Evolutionary conservation across 1,140 invertebrate genomes (phyloP).

Genomic region (Mycetomoellerius zeteki): DNA sequence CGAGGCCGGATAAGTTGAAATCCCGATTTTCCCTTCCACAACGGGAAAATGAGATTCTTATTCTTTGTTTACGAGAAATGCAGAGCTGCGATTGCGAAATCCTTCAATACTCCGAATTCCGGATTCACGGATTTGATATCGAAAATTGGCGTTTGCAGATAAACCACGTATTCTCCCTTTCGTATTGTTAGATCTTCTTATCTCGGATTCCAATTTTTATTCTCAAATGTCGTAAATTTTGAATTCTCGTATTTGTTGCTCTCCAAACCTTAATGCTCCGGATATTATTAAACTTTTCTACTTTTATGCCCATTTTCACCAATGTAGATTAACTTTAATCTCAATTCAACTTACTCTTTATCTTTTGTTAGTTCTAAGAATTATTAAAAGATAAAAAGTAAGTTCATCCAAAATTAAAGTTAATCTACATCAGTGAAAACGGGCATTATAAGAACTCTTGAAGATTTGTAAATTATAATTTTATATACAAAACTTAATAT

Average conservation of each 20-base stretch:
- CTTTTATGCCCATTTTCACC: too few species aligned
- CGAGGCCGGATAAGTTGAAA: constrained; percentile 59
- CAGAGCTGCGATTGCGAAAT: constrained; percentile 4
- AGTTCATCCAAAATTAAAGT: too few species aligned
- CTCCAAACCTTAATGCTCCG: neutral
- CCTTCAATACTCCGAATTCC: constrained; percentile 17
- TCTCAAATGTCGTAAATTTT: constrained; percentile 20
- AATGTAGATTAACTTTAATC: too few species aligned
- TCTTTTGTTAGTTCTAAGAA: too few species aligned
- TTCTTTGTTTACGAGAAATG: constrained; percentile 30
- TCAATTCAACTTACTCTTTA: too few species aligned
- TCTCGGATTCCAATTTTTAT: constrained; percentile 29
- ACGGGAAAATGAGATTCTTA: constrained; percentile 29
- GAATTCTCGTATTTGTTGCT: neutral
- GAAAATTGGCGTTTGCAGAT: constrained; percentile 16
- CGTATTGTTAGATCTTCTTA: neutral
- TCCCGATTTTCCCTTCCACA: constrained; percentile 17
- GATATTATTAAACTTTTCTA: neutral
- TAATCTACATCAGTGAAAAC: too few species aligned
- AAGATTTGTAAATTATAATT: neutral
- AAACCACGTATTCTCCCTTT: neutral
- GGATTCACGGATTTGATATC: constrained; percentile 20
- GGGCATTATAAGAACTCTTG: neutral
- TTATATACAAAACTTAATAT: neutral
- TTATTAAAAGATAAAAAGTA: too few species aligned